A percentile compares a stretch with the other conserved stretches of the same genome.
These are phyloP conservation scores for Philypnodon macrostomus DNA, from an alignment of 2,797 vertebrate genomes.

Conservation along the genomic window DNA sequence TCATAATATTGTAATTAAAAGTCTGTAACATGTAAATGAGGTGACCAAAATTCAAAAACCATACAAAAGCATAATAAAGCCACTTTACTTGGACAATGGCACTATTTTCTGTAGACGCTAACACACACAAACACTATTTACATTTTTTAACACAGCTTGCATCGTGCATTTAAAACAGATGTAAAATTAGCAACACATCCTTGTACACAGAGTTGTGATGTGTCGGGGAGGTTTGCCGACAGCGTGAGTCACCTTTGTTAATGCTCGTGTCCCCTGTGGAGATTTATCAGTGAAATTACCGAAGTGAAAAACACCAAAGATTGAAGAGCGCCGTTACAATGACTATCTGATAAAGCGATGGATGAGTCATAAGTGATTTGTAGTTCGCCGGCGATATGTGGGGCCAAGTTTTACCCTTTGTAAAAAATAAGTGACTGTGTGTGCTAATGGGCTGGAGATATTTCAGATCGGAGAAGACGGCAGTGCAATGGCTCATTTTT, in stretches of 20 bases:
- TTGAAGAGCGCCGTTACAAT: conserved; percentile 40
- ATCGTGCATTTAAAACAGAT: too few relatives aligned
- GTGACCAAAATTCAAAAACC: too few relatives aligned
- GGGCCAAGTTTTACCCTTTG: conserved; percentile 21
- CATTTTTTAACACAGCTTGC: too few relatives aligned
- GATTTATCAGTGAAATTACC: conserved; percentile 57
- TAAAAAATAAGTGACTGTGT: conserved; percentile 16
- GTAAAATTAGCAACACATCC: conserved; percentile 44
- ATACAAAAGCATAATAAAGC: too few relatives aligned
- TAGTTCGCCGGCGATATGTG: conserved; percentile 38
- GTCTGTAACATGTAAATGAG: too few relatives aligned
- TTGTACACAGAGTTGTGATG: conserved; percentile 47
- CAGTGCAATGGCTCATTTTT: neutral
- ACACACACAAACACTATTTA: conserved; percentile 30
- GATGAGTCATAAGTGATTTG: conserved; percentile 57
- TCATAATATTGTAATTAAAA: too few relatives aligned
- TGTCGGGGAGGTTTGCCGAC: conserved; percentile 41
- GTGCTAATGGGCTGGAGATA: conserved; percentile 10
- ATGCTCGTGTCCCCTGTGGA: conserved; percentile 34
- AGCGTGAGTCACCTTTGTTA: conserved; percentile 61
- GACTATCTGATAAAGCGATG: conserved; percentile 54
- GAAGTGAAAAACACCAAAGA: conserved; percentile 35
- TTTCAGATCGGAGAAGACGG: conserved; percentile 12
- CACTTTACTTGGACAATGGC: too few relatives aligned
- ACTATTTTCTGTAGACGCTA: conserved; percentile 12